A percentile compares a stretch with the other conserved stretches of the same genome.
Evolutionary conservation across 1,140 invertebrate genomes (phyloP).

Genomic region (Nymphalis io): DNA sequence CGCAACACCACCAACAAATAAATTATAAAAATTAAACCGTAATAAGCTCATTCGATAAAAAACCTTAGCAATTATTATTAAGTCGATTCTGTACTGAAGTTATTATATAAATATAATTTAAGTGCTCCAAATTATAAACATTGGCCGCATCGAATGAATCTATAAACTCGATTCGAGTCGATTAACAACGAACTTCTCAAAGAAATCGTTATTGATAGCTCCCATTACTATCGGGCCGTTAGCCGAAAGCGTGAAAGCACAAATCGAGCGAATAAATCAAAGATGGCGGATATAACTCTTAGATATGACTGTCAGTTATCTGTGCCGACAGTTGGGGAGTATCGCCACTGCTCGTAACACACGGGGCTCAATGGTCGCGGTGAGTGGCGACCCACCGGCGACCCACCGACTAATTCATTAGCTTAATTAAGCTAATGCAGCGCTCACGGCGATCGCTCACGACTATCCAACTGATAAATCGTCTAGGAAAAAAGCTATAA

Average conservation of each 20-base stretch:
- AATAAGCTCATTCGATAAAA: neutral
- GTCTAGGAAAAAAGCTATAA: constrained; percentile 28
- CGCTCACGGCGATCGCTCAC: constrained; percentile 34
- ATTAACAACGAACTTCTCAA: constrained; percentile 23
- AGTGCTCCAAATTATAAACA: constrained; percentile 9
- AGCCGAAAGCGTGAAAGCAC: constrained; percentile 6
- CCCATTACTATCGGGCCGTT: constrained; percentile 18
- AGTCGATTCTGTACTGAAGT: neutral
- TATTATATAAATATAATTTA: neutral
- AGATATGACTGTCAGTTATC: neutral
- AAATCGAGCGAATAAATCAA: constrained; percentile 23
- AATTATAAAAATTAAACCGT: neutral
- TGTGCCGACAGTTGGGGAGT: constrained; percentile 6
- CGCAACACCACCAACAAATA: too few species aligned
- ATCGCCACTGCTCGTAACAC: too few species aligned
- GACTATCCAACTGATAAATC: constrained; percentile 26
- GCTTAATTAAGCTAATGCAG: constrained; percentile 35
- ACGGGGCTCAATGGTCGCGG: neutral
- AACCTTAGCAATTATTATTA: neutral
- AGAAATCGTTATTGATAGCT: constrained; percentile 24
- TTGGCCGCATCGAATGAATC: constrained; percentile 1
- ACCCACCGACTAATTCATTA: constrained; percentile 27
- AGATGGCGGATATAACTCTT: constrained; percentile 20
- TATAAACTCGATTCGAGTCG: constrained; percentile 16
- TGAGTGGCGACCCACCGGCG: constrained; percentile 11